A percentile compares a stretch with the other conserved stretches of the same genome.
phyloP scores from a whole-genome alignment of 2,797 vertebrate genomes.

The Tachyglossus aculeatus region DNA sequence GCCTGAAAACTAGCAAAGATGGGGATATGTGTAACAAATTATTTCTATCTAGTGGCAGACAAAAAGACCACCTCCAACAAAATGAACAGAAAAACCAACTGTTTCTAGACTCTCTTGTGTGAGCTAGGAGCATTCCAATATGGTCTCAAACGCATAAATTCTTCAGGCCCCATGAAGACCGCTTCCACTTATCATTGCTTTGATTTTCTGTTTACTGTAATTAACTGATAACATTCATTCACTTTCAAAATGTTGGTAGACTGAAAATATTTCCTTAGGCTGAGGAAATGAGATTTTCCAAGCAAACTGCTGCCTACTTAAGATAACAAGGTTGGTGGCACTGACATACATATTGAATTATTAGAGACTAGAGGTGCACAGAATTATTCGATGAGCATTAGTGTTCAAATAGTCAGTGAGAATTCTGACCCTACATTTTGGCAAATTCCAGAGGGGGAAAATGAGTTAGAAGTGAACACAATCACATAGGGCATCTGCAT shows the following conservation, averaged over 20 bases:
- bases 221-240: slow-evolving; percentile 58
- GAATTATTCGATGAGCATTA: slow-evolving; percentile 35
- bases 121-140: slow-evolving; percentile 8
- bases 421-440: not conserved
- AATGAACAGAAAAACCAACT: not conserved
- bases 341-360: not conserved
- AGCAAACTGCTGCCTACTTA: slow-evolving; percentile 47
- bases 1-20: not conserved
- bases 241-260: slow-evolving; percentile 42
- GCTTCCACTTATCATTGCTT: slow-evolving; percentile 19
- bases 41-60: slow-evolving; percentile 20
- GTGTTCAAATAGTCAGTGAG: not conserved
- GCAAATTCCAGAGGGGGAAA: not conserved
- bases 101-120: not conserved
- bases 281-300: slow-evolving; percentile 60
- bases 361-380: not conserved
- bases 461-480: not conserved
- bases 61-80: slow-evolving; percentile 4
- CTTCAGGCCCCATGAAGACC: slow-evolving; percentile 4
- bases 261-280: slow-evolving; percentile 42
- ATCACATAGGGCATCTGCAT: not conserved
- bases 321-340: slow-evolving; percentile 39
- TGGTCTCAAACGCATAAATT: not conserved
- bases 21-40: slow-evolving; percentile 31
- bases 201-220: slow-evolving; percentile 54